Evolutionary conservation across 2,888 invertebrate genomes (phyloP), one percentile per base, ranked within the genome.

Genomic region (Proisotoma minuta): DNA sequence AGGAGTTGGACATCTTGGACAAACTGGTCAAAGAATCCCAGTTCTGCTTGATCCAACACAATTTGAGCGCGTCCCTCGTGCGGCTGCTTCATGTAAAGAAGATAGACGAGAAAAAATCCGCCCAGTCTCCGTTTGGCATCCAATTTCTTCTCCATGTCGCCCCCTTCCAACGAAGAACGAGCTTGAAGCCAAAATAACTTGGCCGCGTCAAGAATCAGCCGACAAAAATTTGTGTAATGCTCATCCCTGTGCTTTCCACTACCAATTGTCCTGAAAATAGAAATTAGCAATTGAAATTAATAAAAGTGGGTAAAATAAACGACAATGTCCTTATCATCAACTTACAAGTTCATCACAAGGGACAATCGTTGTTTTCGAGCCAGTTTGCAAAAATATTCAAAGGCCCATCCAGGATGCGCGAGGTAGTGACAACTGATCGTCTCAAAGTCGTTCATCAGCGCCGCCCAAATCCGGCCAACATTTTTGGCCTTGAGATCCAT

Each of bases 31-130:
- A n/a, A n/a, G n/a, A n/a, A n/a, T n/a, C n/a, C 43, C 43, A 43
- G 15, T 18, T 68, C 65, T 3, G 28, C 5, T 1, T 51, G 10
- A 3, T 57, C 59, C 28, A 69, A 15, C 8, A 22, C 24, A 18
- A 69, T 66, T 26, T 63, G 62, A 2, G 60, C 47, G 0, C 50
- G 39, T 10, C 59, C 65, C 5, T 12, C 40, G 26, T 51, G 43
- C 10, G 71, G 66, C 28, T 71, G 71, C 40, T 63, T 69, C 12
- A 59, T 50, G 59, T 60, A 71, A 57, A 69, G 34, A 18, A 66
- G 53, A 51, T 71, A 71, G 27, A 65, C 52, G 53, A 71, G 26
- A 26, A 57, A 71, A 26, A 69, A 69, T 8, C 66, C 71, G 3
- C 64, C 67, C 10, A 71, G 24, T 12, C 53, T 49, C 0, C 68